Evolutionary conservation across 2,113 vertebrate genomes (phyloP).

Genomic region (Phalacrocorax pelagicus): DNA sequence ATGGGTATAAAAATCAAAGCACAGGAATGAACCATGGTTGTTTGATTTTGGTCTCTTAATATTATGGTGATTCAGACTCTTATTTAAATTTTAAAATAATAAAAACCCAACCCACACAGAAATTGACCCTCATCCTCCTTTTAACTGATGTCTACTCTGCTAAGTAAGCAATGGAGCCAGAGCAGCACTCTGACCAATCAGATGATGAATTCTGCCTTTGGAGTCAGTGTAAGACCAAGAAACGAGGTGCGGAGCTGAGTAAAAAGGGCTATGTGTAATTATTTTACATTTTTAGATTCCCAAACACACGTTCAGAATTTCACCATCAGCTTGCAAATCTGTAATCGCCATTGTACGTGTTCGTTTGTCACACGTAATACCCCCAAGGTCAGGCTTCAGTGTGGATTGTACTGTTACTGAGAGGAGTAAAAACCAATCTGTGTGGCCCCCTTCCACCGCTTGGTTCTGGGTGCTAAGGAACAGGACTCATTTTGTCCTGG

Average conservation of each 20-base stretch:
- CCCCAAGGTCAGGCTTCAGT: not conserved
- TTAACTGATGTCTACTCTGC: not conserved
- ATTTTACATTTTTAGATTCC: not conserved
- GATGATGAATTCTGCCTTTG: not conserved
- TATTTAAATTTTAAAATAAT: constrained; percentile 64
- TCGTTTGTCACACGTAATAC: not conserved
- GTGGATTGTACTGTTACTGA: not conserved
- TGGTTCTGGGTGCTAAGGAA: not conserved
- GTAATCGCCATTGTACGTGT: not conserved
- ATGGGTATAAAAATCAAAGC: constrained; percentile 81
- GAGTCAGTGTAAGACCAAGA: not conserved
- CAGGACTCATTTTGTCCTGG: not conserved
- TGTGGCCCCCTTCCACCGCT: accelerated
- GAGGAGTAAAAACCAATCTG: not conserved
- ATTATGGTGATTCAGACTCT: constrained; percentile 48
- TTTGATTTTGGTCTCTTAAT: constrained; percentile 71
- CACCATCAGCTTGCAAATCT: not conserved
- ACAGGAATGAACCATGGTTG: constrained; percentile 56
- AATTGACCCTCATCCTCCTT: constrained; percentile 9
- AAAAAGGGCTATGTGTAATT: not conserved
- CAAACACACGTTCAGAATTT: not conserved
- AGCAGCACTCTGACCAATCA: not conserved
- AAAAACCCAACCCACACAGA: constrained; percentile 7
- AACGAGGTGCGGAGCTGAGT: not conserved
- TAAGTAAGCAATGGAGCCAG: constrained; percentile 24